phyloP scores from a whole-genome alignment of 2,113 vertebrate genomes.

The Ailuropoda melanoleuca region DNA sequence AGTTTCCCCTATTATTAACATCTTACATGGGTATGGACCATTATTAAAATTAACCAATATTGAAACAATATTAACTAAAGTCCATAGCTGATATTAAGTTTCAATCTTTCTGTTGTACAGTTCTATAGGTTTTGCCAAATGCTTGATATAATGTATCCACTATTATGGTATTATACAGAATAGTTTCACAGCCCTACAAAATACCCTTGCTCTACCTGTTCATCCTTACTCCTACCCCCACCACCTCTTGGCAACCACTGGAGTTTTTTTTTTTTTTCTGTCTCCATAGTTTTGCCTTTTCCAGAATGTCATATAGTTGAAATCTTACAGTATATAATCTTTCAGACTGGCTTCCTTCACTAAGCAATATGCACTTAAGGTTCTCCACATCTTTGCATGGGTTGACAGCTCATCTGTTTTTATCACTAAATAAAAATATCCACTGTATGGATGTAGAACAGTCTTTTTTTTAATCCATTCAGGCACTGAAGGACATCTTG shows the following conservation, averaged over 20 bases:
- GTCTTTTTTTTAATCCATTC: background rate
- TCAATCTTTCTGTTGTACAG: background rate
- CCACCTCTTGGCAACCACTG: background rate
- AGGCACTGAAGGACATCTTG: background rate
- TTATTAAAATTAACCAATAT: background rate
- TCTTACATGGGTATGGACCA: background rate
- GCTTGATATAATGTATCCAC: background rate
- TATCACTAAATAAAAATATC: background rate
- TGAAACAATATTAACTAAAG: background rate
- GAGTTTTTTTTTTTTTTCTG: background rate
- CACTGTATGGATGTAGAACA: background rate
- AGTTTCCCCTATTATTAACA: background rate
- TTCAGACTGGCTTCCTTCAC: background rate
- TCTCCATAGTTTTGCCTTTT: background rate
- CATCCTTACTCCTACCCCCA: background rate
- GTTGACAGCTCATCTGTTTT: background rate
- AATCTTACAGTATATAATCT: background rate
- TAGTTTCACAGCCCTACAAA: background rate
- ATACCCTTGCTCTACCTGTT: background rate
- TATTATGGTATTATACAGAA: background rate
- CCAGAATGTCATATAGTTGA: background rate
- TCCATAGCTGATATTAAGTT: background rate
- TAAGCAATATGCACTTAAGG: background rate
- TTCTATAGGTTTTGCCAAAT: background rate
- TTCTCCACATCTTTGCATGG: background rate